Evolutionary conservation across 2,797 vertebrate species (phyloP), one percentile per base, ranked within the genome.

Genomic region (Distichodus sexfasciatus): DNA sequence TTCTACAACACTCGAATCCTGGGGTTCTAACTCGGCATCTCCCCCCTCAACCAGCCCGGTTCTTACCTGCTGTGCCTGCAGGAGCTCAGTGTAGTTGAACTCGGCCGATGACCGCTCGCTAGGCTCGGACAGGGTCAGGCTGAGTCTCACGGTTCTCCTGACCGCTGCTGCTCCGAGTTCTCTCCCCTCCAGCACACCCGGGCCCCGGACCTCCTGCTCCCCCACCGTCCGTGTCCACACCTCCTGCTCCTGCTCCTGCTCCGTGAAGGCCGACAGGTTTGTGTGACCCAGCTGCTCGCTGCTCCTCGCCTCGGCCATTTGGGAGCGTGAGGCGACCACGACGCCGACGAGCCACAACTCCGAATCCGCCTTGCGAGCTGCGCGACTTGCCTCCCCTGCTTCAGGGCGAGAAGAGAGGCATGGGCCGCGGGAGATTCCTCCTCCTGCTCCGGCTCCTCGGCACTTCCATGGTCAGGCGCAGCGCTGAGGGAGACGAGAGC

Each of bases 11-110:
- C n/a, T n/a, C n/a, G n/a, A n/a, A n/a, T n/a, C n/a, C n/a, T n/a
- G n/a, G n/a, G n/a, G n/a, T n/a, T n/a, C n/a, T n/a, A n/a, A n/a
- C n/a, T n/a, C n/a, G n/a, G n/a, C n/a, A n/a, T n/a, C n/a, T n/a
- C n/a, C n/a, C n/a, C n/a, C n/a, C n/a, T n/a, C n/a, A n/a, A n/a
- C n/a, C n/a, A n/a, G n/a, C n/a, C n/a, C n/a, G n/a, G n/a, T n/a
- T n/a, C n/a, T n/a, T 77, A 82, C 82, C 89, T 90, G 85, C 41
- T 85, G 76, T 77, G 85, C 92, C 73, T 93, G 88, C 78, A 98
- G 76, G 83, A 98, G 93, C 87, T 98, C 94, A 8, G 90, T 92
- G 87, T 98, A 98, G 84, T 94, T 98, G 83, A 95, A 97, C 91
- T 98, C 96, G 76, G 92, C 93, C 72, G 94, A 96, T 81, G 92